Conservation (phyloP, 1,140 invertebrate species). For the Nymphalis io region DNA sequence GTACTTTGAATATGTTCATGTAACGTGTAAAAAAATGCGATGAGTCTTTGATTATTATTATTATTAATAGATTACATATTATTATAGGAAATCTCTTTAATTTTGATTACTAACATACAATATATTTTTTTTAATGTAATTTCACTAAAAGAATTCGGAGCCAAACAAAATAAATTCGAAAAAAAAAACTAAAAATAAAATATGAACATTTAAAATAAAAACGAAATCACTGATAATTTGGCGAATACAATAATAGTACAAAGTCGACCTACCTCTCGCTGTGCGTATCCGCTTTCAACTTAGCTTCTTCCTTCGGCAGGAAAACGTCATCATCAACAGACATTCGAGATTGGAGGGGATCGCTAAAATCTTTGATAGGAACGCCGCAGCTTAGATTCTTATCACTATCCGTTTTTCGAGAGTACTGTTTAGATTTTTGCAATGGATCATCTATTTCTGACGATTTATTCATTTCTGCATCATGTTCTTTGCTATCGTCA, state of each 20-base stretch:
- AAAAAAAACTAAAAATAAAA: too few relatives aligned
- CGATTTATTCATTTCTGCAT: conserved; percentile 14
- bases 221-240: neutral
- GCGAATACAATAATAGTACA: neutral
- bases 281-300: conserved; percentile 63
- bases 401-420: conserved; percentile 66
- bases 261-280: conserved; percentile 57
- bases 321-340: conserved; percentile 82
- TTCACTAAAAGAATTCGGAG: too few relatives aligned
- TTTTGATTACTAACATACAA: too few relatives aligned
- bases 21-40: too few relatives aligned
- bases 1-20: too few relatives aligned
- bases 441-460: conserved; percentile 48
- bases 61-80: too few relatives aligned
- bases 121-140: too few relatives aligned
- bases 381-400: conserved; percentile 75
- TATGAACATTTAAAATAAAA: neutral
- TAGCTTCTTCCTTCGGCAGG: conserved; percentile 62
- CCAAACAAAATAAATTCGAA: too few relatives aligned
- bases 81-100: too few relatives aligned
- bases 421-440: conserved; percentile 44
- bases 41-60: too few relatives aligned
- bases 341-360: conserved; percentile 87
- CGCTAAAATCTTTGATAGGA: conserved; percentile 85
- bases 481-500: conserved; percentile 16